Conservation (phyloP, 2,797 vertebrate species). For the Sparus aurata region DNA sequence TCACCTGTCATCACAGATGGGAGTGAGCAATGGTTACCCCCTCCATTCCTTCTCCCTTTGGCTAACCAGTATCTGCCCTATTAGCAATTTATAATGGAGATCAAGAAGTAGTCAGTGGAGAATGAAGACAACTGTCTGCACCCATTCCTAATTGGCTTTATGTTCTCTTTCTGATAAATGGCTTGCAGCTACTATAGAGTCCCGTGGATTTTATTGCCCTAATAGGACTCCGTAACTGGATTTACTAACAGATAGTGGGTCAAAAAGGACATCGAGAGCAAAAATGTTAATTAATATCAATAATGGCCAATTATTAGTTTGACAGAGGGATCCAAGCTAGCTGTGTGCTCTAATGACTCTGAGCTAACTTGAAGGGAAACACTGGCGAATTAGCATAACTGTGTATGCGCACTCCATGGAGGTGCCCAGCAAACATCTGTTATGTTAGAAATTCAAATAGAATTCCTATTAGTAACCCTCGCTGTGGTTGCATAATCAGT, state of each 20-base stretch:
- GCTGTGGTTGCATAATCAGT: constrained; percentile 95
- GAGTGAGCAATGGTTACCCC: constrained; percentile 91
- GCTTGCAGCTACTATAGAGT: constrained; percentile 91
- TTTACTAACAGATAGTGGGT: constrained; percentile 99
- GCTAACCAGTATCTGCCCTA: constrained; percentile 95
- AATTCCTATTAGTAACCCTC: constrained; percentile 94
- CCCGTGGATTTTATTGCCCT: constrained; percentile 93
- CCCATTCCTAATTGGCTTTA: constrained; percentile 98
- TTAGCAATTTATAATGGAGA: constrained; percentile 99
- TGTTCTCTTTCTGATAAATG: constrained; percentile 99
- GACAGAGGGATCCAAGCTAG: constrained; percentile 99
- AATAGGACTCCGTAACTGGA: constrained; percentile 97
- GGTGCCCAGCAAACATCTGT: constrained; percentile 99
- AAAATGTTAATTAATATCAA: constrained; percentile 99
- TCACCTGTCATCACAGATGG: constrained; percentile 91
- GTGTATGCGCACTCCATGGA: constrained; percentile 92
- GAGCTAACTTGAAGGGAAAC: constrained; percentile 96
- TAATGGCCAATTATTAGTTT: constrained; percentile 99
- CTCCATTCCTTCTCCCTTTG: constrained; percentile 85
- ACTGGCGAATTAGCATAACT: constrained; percentile 98
- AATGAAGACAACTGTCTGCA: constrained; percentile 99
- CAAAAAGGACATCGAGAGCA: constrained; percentile 94
- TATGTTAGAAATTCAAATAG: constrained; percentile 99
- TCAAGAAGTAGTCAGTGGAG: constrained; percentile 98
- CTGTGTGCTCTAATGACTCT: constrained; percentile 97